Percentiles rank a stretch among this genome's conserved stretches.
phyloP scores from a whole-genome alignment of 2,797 vertebrate species.

The Channa striata region DNA sequence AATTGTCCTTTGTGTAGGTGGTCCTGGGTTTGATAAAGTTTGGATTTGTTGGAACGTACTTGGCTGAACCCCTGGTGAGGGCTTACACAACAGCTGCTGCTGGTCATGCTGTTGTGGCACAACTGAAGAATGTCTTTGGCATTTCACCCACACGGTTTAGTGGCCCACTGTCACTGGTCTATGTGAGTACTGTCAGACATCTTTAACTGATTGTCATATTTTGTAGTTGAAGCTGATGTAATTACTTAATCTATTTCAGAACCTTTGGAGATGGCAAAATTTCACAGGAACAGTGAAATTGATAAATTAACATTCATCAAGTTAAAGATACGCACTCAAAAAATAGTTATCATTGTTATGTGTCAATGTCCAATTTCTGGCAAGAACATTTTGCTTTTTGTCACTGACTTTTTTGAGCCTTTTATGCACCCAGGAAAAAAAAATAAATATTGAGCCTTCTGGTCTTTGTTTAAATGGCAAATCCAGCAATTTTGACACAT shows the following conservation, averaged over 20 bases:
- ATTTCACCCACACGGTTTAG: slow-evolving; percentile 80
- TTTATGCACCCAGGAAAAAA: too few relatives aligned
- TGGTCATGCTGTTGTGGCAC: slow-evolving; percentile 90
- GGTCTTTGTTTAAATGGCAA: background rate
- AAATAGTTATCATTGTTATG: too few relatives aligned
- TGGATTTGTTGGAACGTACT: slow-evolving; percentile 95
- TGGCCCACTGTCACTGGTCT: slow-evolving; percentile 85
- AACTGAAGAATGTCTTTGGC: slow-evolving; percentile 93
- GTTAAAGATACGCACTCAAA: background rate
- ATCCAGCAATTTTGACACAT: background rate
- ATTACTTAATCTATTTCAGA: background rate
- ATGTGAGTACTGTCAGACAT: slow-evolving; percentile 79
- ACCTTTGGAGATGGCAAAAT: background rate
- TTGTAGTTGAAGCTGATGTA: slow-evolving; percentile 13
- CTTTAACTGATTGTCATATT: background rate
- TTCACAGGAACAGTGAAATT: background rate
- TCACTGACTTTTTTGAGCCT: background rate
- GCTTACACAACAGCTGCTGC: slow-evolving; percentile 94
- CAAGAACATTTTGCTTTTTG: background rate
- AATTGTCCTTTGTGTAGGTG: slow-evolving; percentile 81
- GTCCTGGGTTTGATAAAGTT: slow-evolving; percentile 92
- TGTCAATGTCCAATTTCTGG: too few relatives aligned
- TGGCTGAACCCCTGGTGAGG: slow-evolving; percentile 94
- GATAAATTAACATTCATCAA: background rate
- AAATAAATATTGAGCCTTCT: too few relatives aligned